phyloP scores from a whole-genome alignment of 1,140 invertebrate genomes.

The Grapholita molesta region DNA sequence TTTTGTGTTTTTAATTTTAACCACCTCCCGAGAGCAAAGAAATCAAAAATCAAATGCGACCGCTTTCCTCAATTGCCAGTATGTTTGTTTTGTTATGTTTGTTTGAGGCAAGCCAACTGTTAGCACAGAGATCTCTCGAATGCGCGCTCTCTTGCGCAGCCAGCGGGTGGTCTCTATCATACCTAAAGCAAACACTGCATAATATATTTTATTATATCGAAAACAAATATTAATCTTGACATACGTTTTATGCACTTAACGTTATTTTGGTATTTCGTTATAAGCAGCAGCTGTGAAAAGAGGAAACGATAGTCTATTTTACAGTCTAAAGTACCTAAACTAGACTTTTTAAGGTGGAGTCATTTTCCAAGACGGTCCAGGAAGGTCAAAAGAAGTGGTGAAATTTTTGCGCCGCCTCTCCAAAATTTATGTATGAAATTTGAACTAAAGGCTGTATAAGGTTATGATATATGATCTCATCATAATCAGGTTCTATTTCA shows the following conservation, averaged over 20 bases:
- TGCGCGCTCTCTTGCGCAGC: slow-evolving; percentile 40
- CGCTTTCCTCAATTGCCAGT: slow-evolving; percentile 53
- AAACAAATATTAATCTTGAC: slow-evolving; percentile 48
- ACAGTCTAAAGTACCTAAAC: too few relatives aligned
- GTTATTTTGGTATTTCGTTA: neutral
- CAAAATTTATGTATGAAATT: too few relatives aligned
- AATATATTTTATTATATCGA: slow-evolving; percentile 61
- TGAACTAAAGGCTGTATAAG: too few relatives aligned
- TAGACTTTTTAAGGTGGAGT: too few relatives aligned
- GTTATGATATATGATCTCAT: too few relatives aligned
- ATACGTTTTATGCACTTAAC: slow-evolving; percentile 23
- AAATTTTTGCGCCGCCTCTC: too few relatives aligned
- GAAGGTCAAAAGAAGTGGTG: too few relatives aligned
- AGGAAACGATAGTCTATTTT: neutral
- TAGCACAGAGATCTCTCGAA: slow-evolving; percentile 44
- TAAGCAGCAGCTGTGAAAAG: neutral
- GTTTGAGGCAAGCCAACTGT: slow-evolving; percentile 65
- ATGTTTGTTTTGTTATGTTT: slow-evolving; percentile 62
- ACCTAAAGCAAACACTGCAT: slow-evolving; percentile 65
- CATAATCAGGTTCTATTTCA: too few relatives aligned
- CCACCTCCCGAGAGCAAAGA: slow-evolving; percentile 1
- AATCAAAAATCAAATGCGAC: slow-evolving; percentile 55
- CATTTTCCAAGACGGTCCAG: too few relatives aligned
- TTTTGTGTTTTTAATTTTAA: slow-evolving; percentile 26
- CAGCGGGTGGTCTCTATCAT: slow-evolving; percentile 74